These are phyloP conservation scores for Schizopygopsis malacanthus DNA, from an alignment of 2,797 vertebrate genomes.

Conservation along the genomic window DNA sequence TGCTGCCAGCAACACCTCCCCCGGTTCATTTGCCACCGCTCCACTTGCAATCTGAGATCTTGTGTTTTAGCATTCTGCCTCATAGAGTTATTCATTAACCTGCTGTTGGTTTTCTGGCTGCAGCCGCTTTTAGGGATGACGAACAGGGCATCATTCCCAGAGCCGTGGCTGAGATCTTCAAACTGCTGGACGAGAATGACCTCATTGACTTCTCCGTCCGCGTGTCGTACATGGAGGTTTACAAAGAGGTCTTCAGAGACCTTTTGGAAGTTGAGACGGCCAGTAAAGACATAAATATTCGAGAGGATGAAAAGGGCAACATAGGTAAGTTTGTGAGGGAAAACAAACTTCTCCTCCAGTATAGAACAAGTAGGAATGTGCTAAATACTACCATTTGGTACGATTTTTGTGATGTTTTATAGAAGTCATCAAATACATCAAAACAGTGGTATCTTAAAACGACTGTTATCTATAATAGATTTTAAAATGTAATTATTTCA, in stretches of 20 bases:
- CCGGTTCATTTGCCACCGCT: slow-evolving; percentile 62
- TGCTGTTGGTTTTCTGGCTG: slow-evolving; percentile 58
- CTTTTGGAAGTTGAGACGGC: slow-evolving; percentile 93
- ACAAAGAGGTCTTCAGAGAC: slow-evolving; percentile 97
- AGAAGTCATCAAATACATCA: background rate
- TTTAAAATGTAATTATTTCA: background rate
- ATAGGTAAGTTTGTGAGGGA: slow-evolving; percentile 78
- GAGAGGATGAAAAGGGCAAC: slow-evolving; percentile 94
- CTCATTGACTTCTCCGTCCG: slow-evolving; percentile 90
- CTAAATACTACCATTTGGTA: background rate
- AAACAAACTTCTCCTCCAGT: background rate
- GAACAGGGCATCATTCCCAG: slow-evolving; percentile 96
- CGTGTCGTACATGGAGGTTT: slow-evolving; percentile 96
- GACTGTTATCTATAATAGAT: background rate
- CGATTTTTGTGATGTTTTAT: background rate
- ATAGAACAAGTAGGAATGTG: background rate
- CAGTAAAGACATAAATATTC: slow-evolving; percentile 94
- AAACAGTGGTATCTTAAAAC: background rate
- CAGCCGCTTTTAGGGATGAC: slow-evolving; percentile 92
- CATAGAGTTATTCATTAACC: slow-evolving; percentile 51
- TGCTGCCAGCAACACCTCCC: slow-evolving; percentile 67
- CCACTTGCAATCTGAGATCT: slow-evolving; percentile 61
- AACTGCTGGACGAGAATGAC: slow-evolving; percentile 94
- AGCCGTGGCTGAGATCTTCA: slow-evolving; percentile 94
- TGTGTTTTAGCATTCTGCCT: slow-evolving; percentile 54